Evolutionary conservation across 2,113 vertebrate genomes (phyloP).

Genomic region (Vidua chalybeata): DNA sequence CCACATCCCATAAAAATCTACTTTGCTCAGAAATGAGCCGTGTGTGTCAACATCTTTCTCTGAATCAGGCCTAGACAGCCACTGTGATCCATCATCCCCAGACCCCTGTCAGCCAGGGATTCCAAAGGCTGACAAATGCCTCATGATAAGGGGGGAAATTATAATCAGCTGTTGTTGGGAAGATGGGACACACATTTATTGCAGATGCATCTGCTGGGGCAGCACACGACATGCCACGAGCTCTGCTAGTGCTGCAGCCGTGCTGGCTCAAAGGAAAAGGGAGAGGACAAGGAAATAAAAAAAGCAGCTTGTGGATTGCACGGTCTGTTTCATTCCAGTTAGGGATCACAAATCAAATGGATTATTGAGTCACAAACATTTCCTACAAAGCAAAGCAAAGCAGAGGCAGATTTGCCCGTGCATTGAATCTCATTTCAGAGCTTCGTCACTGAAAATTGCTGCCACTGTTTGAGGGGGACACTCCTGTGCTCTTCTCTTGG

Average conservation of each 20-base stretch:
- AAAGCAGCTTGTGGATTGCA: background rate
- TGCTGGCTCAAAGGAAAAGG: background rate
- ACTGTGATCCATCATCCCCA: background rate
- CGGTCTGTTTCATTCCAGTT: conserved; percentile 5
- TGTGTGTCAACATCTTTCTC: background rate
- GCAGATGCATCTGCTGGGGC: background rate
- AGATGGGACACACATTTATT: background rate
- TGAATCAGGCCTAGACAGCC: background rate
- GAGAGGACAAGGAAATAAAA: background rate
- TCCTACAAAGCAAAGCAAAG: conserved; percentile 4
- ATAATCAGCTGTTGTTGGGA: background rate
- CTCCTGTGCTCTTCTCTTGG: background rate
- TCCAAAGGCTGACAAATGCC: conserved; percentile 8
- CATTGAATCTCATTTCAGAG: background rate
- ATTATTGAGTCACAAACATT: background rate
- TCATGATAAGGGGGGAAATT: conserved; percentile 9
- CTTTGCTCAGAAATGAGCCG: background rate
- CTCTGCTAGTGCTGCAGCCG: background rate
- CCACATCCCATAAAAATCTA: background rate
- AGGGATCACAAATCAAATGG: conserved; percentile 14
- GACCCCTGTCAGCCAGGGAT: background rate
- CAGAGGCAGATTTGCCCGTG: background rate
- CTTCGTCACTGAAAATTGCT: background rate
- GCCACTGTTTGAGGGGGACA: background rate
- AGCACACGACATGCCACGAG: background rate